Evolutionary conservation across 2,797 vertebrate species (phyloP).

Genomic region (Lutjanus argentimaculatus): DNA sequence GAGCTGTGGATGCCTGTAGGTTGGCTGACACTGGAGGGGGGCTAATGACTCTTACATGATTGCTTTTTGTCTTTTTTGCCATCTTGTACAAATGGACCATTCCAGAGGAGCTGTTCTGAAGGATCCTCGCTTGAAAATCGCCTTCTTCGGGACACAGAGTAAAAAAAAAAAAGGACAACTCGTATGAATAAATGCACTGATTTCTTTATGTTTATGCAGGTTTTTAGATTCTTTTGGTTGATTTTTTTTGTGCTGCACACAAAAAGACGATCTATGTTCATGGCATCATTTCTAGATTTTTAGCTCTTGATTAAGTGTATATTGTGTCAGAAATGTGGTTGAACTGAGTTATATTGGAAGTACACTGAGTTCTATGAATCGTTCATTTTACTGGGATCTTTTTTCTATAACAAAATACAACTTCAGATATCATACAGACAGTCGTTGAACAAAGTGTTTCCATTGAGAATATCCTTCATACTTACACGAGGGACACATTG

Average conservation of each 20-base stretch:
- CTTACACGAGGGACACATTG: background rate
- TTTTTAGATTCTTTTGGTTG: conserved; percentile 14
- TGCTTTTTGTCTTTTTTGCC: conserved; percentile 54
- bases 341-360: conserved; percentile 37
- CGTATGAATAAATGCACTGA: conserved; percentile 57
- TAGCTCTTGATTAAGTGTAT: conserved; percentile 52
- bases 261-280: conserved; percentile 32
- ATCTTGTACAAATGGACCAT: conserved; percentile 67
- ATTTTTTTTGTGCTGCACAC: conserved; percentile 40
- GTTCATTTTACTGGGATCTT: conserved; percentile 25
- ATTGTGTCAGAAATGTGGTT: conserved; percentile 58
- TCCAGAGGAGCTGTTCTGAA: conserved; percentile 53
- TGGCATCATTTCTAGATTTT: conserved; percentile 26
- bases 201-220: conserved; percentile 43
- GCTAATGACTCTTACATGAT: conserved; percentile 45
- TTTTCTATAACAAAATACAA: conserved; percentile 26
- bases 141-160: conserved; percentile 65
- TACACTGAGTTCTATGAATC: conserved; percentile 18
- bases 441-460: conserved; percentile 8
- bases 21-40: conserved; percentile 49
- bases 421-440: conserved; percentile 10
- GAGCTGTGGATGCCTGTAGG: conserved; percentile 41
- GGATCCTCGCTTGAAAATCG: conserved; percentile 29
- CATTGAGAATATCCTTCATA: conserved; percentile 18
- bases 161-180: conserved; percentile 42